These are phyloP conservation scores for Rhinogobio ventralis DNA, from an alignment of 2,797 vertebrate species.

Conservation along the genomic window DNA sequence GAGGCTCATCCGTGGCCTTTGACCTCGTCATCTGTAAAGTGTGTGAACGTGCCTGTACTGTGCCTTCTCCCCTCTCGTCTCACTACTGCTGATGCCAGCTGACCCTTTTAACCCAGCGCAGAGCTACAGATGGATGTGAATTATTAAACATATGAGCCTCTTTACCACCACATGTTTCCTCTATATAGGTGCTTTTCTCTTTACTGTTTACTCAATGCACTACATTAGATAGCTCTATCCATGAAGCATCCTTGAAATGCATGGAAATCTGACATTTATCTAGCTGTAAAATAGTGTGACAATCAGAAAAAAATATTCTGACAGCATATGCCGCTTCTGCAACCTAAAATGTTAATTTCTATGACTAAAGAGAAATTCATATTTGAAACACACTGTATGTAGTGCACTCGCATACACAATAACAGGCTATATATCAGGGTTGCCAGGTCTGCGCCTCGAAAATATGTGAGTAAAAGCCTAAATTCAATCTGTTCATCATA, in stretches of 20 bases:
- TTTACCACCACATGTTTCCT: conserved; percentile 15
- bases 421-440: neutral
- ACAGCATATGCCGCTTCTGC: neutral
- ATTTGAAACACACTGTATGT: neutral
- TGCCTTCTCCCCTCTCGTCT: conserved; percentile 6
- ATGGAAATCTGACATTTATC: neutral
- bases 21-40: conserved; percentile 12
- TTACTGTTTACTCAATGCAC: neutral
- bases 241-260: neutral
- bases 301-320: neutral
- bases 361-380: neutral
- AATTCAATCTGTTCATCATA: no score
- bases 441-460: no score
- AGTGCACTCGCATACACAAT: neutral
- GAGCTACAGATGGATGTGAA: conserved; percentile 37
- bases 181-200: neutral
- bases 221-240: neutral
- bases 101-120: conserved; percentile 41
- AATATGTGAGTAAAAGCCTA: no score
- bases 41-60: conserved; percentile 2
- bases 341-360: neutral
- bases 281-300: neutral
- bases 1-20: neutral
- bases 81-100: neutral
- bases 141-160: conserved; percentile 41